Conservation (phyloP, 1,140 invertebrate genomes). For the Diorhabda sublineata region DNA sequence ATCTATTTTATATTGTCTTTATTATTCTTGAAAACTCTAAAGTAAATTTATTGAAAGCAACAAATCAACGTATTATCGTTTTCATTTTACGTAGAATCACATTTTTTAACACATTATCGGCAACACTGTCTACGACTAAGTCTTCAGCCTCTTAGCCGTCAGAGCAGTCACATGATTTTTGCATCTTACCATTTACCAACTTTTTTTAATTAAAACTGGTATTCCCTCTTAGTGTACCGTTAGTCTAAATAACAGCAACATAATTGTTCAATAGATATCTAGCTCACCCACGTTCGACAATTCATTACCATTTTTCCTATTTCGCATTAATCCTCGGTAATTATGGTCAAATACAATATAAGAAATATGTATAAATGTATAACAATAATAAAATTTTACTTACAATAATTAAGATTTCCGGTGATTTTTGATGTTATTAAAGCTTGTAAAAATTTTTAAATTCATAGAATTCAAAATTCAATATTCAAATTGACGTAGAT, state of each 20-base stretch:
- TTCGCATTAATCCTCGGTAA: background rate
- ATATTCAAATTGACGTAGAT: too few relatives aligned
- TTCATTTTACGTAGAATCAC: background rate
- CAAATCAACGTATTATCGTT: too few relatives aligned
- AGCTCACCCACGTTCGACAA: slow-evolving; percentile 28
- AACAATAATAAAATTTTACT: too few relatives aligned
- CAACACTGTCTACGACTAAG: background rate
- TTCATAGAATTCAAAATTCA: too few relatives aligned
- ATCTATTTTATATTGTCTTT: too few relatives aligned
- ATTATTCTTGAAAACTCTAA: too few relatives aligned
- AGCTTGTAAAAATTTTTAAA: too few relatives aligned
- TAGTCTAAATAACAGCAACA: slow-evolving; percentile 25
- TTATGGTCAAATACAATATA: too few relatives aligned
- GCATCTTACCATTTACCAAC: slow-evolving; percentile 30
- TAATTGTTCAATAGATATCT: slow-evolving; percentile 28
- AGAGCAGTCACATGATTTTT: slow-evolving; percentile 29
- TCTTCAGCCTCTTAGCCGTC: slow-evolving; percentile 4
- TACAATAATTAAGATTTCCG: too few relatives aligned
- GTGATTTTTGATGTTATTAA: too few relatives aligned
- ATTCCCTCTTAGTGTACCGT: slow-evolving; percentile 31
- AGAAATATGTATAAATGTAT: too few relatives aligned
- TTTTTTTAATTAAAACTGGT: slow-evolving; percentile 34
- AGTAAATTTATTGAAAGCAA: too few relatives aligned
- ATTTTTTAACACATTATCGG: background rate
- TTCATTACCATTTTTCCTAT: slow-evolving; percentile 7